Evolutionary conservation across 2,888 invertebrate species (phyloP), one percentile per base, ranked within the genome.

Genomic region (Caenorhabditis wallacei): DNA sequence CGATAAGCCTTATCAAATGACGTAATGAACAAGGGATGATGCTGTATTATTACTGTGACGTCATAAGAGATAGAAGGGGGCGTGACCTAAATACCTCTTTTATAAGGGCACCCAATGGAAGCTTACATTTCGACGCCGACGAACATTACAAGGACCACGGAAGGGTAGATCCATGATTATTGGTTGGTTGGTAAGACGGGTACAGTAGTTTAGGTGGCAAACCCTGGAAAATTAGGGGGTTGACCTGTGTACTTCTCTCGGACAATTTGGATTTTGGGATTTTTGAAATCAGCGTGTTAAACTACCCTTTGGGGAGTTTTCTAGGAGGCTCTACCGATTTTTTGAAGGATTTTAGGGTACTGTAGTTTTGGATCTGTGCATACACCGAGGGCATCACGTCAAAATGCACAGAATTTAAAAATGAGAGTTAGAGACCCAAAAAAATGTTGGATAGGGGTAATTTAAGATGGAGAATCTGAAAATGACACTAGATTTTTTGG

Each of bases 11-110:
- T 80, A 40, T 87, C 87, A 26, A 80, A 85, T 0, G 85, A 80
- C 0, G 91, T 91, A 48, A 91, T 84, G 69, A 91, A 89, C n/a
- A 90, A 63, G 1, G 86, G 89, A 76, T 91, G 91, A 53, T 90
- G 89, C 76, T 91, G 89, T 7, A 90, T 87, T 43, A 91, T 86
- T 4, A 91, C 87, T 3, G 88, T 87, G 8, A 88, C 87, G 26
- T 86, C 87, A 75, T 89, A 90, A 64, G 81, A 76, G 22, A 90
- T 80, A 5, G 89, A 87, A 2, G 88, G 85, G 10, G 89, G 88
- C n/a, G 86, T 74, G 18, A 78, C 81, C 89, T 88, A 72, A 48
- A 84, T 2, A 43, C 43, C 43, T 43, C 16, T 43, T 13, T 13
- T 43, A 43, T 2, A 43, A 5, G 13, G 43, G 43, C 43, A 43